phyloP scores from a whole-genome alignment of 2,888 invertebrate genomes.

The Oscheius sp. region DNA sequence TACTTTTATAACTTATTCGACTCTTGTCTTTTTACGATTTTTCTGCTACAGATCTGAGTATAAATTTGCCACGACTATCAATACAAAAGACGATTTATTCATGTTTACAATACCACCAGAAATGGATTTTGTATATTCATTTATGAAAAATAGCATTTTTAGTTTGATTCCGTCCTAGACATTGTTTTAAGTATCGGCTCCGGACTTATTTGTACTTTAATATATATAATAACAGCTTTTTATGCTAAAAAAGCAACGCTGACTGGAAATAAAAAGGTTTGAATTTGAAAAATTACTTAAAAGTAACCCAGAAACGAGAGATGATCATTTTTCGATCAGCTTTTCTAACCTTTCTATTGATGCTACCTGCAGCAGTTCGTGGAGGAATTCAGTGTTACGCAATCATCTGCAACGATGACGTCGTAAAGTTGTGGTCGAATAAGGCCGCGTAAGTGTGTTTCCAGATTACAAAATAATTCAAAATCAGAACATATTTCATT shows the following conservation, averaged over 20 bases:
- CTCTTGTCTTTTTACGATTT: neutral
- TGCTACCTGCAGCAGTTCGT: conserved; percentile 12
- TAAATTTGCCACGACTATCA: neutral
- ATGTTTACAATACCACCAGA: conserved; percentile 12
- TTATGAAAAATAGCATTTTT: neutral
- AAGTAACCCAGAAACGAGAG: neutral
- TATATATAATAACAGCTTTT: conserved; percentile 10
- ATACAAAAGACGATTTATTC: neutral
- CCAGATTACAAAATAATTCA: neutral
- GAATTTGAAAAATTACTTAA: neutral
- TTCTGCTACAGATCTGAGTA: neutral
- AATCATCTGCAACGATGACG: neutral
- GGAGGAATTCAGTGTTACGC: conserved; percentile 10
- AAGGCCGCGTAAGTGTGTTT: neutral
- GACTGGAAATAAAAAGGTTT: conserved; percentile 8
- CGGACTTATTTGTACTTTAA: neutral
- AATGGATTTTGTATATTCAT: conserved; percentile 12
- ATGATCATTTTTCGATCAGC: conserved; percentile 16
- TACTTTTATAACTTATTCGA: neutral
- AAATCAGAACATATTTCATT: conserved; percentile 12
- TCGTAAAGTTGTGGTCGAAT: neutral
- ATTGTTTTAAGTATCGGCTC: conserved; percentile 10
- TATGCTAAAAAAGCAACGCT: neutral
- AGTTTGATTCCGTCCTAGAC: conserved; percentile 14
- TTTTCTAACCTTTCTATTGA: conserved; percentile 5